Conservation (phyloP, 1,140 invertebrate species). For the Drosophila sp. region DNA sequence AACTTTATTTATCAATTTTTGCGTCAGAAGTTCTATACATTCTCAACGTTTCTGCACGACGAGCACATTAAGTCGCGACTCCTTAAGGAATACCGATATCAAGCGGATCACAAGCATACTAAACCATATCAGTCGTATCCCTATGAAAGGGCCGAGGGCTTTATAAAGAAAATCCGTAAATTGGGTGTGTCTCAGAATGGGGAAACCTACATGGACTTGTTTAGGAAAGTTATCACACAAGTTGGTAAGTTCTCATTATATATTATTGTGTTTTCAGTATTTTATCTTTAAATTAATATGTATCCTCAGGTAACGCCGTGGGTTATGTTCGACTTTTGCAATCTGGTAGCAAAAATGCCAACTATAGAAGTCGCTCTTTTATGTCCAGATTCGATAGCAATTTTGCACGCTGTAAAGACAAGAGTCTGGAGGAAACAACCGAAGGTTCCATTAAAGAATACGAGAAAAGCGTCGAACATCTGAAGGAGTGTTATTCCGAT, state of each 20-base stretch:
- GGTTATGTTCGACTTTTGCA: constrained; percentile 97
- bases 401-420: constrained; percentile 86
- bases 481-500: constrained; percentile 95
- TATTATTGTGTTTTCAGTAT: too few relatives aligned
- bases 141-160: constrained; percentile 97
- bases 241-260: constrained; percentile 88
- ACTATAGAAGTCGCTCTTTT: constrained; percentile 95
- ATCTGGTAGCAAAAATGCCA: constrained; percentile 96
- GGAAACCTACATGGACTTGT: constrained; percentile 95
- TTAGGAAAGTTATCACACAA: constrained; percentile 95
- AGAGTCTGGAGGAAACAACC: constrained; percentile 60
- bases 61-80: constrained; percentile 99
- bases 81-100: constrained; percentile 93
- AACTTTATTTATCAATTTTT: constrained; percentile 99
- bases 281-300: background rate
- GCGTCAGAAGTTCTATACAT: constrained; percentile 95
- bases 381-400: constrained; percentile 91
- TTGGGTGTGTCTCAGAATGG: constrained; percentile 94
- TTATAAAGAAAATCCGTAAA: constrained; percentile 96
- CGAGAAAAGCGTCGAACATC: constrained; percentile 84
- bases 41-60: constrained; percentile 99
- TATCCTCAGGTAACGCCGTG: constrained; percentile 93
- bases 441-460: constrained; percentile 73
- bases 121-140: constrained; percentile 87
- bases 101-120: constrained; percentile 86